These are phyloP conservation scores for Bufo gargarizans DNA, from an alignment of 2,113 vertebrate genomes.

Conservation along the genomic window DNA sequence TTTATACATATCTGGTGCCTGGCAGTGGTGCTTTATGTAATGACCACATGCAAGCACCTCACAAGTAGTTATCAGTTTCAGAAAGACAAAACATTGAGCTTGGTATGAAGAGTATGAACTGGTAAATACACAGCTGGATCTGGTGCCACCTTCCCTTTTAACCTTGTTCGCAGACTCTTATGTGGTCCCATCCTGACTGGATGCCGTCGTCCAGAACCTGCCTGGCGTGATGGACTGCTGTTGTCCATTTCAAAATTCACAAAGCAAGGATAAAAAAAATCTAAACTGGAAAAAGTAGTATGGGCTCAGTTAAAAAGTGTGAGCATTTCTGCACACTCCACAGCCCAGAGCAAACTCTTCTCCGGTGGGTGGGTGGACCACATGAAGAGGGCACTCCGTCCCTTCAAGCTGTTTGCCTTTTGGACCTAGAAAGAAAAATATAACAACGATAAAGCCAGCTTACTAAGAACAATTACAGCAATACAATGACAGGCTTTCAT, in stretches of 20 bases:
- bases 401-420: conserved; percentile 99
- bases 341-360: conserved; percentile 98
- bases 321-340: conserved; percentile 97
- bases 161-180: conserved; percentile 75
- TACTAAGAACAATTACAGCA: background rate
- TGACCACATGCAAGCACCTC: conserved; percentile 98
- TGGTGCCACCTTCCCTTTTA: conserved; percentile 77
- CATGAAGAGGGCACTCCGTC: conserved; percentile 95
- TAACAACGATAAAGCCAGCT: background rate
- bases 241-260: conserved; percentile 43
- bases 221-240: conserved; percentile 64
- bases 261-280: conserved; percentile 22
- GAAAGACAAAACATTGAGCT: conserved; percentile 64
- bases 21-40: conserved; percentile 86
- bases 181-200: conserved; percentile 79
- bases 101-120: conserved; percentile 75
- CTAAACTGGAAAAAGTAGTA: conserved; percentile 62
- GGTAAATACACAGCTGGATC: conserved; percentile 74
- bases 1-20: conserved; percentile 86
- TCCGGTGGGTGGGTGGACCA: conserved; percentile 95
- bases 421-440: conserved; percentile 78
- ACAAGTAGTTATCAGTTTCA: conserved; percentile 77
- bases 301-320: conserved; percentile 89
- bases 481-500: too few species aligned
- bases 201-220: conserved; percentile 65